These are phyloP conservation scores for Henricia sp. DNA, from an alignment of 53 echinoderm and acorn worm genomes.

Conservation along the genomic window DNA sequence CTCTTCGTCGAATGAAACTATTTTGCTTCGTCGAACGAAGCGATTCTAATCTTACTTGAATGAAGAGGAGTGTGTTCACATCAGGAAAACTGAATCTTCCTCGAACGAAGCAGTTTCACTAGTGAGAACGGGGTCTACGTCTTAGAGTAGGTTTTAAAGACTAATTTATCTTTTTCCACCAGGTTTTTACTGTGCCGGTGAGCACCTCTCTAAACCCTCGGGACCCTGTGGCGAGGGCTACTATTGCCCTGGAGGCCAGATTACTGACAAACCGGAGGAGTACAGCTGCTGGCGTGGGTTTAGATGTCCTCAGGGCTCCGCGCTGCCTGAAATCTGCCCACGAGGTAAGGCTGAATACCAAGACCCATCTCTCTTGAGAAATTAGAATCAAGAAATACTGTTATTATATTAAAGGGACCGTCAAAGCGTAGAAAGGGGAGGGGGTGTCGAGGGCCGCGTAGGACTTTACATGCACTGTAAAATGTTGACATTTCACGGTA, in stretches of 20 bases:
- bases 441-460: too few species aligned
- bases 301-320: slow-evolving; percentile 77
- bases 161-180: neutral
- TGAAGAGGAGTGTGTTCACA: too few species aligned
- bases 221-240: slow-evolving; percentile 76
- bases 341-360: slow-evolving; percentile 63
- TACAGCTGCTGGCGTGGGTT: slow-evolving; percentile 83
- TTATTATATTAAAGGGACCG: neutral
- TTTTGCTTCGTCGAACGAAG: too few species aligned
- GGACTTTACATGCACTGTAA: too few species aligned
- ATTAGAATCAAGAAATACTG: neutral
- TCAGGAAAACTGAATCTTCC: too few species aligned
- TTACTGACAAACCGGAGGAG: slow-evolving; percentile 68
- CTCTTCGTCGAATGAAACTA: too few species aligned
- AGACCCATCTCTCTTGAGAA: neutral
- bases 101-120: too few species aligned
- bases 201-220: slow-evolving; percentile 79
- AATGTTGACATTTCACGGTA: too few species aligned
- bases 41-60: too few species aligned
- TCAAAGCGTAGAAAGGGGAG: too few species aligned
- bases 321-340: slow-evolving; percentile 79
- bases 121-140: too few species aligned
- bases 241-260: slow-evolving; percentile 94
- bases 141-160: too few species aligned
- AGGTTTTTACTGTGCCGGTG: slow-evolving; percentile 93